Percentiles rank a stretch among this genome's conserved stretches.
Evolutionary conservation across 2,113 vertebrate genomes (phyloP).

Genomic region (Apeltes quadracus): DNA sequence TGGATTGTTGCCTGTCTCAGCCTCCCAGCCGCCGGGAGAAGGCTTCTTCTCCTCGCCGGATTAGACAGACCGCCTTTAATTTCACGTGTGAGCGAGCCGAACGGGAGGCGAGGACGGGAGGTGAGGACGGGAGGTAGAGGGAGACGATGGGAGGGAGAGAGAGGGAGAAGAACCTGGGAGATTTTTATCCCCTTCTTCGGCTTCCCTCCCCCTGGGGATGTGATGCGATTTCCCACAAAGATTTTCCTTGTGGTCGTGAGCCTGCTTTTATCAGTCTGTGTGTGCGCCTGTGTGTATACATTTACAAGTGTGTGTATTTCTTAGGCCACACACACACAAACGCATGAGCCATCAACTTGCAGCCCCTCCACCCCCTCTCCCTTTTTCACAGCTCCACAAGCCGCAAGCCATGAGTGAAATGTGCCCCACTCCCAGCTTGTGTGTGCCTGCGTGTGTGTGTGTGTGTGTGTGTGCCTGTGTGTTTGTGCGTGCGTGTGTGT

Average conservation of each 20-base stretch:
- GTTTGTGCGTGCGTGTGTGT: slow-evolving; percentile 26
- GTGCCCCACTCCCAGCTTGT: slow-evolving; percentile 53
- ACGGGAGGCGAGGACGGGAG: slow-evolving; percentile 59
- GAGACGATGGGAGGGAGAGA: slow-evolving; percentile 33
- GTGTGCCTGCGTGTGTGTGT: slow-evolving; percentile 28
- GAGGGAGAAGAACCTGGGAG: slow-evolving; percentile 37
- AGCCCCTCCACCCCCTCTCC: slow-evolving; percentile 52
- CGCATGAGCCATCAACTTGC: slow-evolving; percentile 37
- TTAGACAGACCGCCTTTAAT: slow-evolving; percentile 82
- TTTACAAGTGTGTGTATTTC: slow-evolving; percentile 22
- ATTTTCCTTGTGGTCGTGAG: slow-evolving; percentile 56
- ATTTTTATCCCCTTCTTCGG: slow-evolving; percentile 55
- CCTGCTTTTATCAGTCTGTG: slow-evolving; percentile 8
- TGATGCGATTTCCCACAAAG: slow-evolving; percentile 67
- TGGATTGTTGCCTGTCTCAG: slow-evolving; percentile 48
- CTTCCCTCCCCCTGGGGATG: slow-evolving; percentile 53
- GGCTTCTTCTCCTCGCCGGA: slow-evolving; percentile 61
- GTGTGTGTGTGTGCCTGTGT: slow-evolving; percentile 5
- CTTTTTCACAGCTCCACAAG: slow-evolving; percentile 68
- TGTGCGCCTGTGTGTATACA: slow-evolving; percentile 11
- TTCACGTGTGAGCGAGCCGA: slow-evolving; percentile 80
- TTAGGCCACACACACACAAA: slow-evolving; percentile 29
- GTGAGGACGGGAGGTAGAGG: slow-evolving; percentile 59
- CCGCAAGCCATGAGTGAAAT: slow-evolving; percentile 78
- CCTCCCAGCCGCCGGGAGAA: slow-evolving; percentile 45